Evolutionary conservation across 2,113 vertebrate genomes (phyloP).

Genomic region (Myxocyprinus asiaticus): DNA sequence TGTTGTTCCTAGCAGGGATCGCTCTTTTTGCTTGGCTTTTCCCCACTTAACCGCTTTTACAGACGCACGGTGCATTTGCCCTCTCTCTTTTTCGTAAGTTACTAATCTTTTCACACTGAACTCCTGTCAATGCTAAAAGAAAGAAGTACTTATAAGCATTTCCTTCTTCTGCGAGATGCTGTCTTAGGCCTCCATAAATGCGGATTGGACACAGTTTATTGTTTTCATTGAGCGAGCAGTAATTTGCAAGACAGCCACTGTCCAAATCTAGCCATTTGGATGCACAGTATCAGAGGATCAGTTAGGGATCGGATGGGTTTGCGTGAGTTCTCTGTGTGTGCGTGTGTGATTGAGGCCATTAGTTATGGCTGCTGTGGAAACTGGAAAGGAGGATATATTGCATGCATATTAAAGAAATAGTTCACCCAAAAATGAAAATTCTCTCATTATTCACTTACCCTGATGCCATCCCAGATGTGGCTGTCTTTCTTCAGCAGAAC

Average conservation of each 20-base stretch:
- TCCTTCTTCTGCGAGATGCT: not conserved
- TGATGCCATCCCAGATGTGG: no score
- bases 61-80: not conserved
- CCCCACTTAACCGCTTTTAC: not conserved
- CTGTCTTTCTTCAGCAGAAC: no score
- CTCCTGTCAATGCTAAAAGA: conserved; percentile 5
- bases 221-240: conserved; percentile 13
- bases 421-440: no score
- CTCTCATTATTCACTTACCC: no score
- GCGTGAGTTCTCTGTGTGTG: conserved; percentile 10
- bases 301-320: conserved; percentile 3
- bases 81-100: conserved; percentile 3
- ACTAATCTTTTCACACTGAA: not conserved
- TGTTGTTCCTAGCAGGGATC: not conserved
- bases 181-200: conserved; percentile 5
- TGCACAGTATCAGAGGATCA: conserved; percentile 9
- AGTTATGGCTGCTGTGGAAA: not conserved
- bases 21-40: not conserved
- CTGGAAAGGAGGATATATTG: no score
- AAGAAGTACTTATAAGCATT: conserved; percentile 35
- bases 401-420: no score
- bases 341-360: not conserved
- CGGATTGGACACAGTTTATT: conserved; percentile 13
- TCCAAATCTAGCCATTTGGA: conserved; percentile 38
- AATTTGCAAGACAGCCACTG: not conserved